Conservation (phyloP, 2,113 vertebrate genomes). For the Podarcis raffonei region DNA sequence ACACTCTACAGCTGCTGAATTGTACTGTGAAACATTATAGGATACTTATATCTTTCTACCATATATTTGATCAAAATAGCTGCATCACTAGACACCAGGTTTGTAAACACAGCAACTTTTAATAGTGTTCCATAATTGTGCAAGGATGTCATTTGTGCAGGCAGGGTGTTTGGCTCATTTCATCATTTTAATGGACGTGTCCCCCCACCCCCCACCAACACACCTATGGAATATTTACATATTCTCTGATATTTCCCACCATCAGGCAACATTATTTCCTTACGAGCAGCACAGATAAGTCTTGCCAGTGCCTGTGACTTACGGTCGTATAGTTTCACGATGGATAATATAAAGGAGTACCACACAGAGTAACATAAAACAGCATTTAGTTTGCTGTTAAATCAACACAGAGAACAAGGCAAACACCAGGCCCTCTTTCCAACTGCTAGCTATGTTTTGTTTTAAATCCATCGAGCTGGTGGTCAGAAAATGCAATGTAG, state of each 20-base stretch:
- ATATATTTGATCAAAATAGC: not conserved
- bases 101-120: not conserved
- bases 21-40: too few relatives aligned
- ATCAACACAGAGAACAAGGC: not conserved
- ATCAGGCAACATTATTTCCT: not conserved
- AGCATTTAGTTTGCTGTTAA: slow-evolving; percentile 27
- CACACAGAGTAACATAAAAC: not conserved
- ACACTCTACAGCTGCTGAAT: too few relatives aligned
- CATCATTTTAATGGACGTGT: not conserved
- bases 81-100: not conserved
- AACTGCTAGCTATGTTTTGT: not conserved
- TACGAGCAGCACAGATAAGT: not conserved
- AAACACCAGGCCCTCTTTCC: not conserved
- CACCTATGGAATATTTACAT: not conserved
- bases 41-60: not conserved
- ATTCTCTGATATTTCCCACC: not conserved
- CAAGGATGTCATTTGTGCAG: not conserved
- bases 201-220: too few relatives aligned
- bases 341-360: slow-evolving; percentile 21
- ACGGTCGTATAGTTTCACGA: slow-evolving; percentile 15
- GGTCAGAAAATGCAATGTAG: not conserved
- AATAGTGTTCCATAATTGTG: not conserved
- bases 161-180: not conserved
- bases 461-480: not conserved
- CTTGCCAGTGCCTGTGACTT: slow-evolving; percentile 14